These are phyloP conservation scores for Eilema sororculum DNA, from an alignment of 2,888 invertebrate genomes.

Conservation along the genomic window DNA sequence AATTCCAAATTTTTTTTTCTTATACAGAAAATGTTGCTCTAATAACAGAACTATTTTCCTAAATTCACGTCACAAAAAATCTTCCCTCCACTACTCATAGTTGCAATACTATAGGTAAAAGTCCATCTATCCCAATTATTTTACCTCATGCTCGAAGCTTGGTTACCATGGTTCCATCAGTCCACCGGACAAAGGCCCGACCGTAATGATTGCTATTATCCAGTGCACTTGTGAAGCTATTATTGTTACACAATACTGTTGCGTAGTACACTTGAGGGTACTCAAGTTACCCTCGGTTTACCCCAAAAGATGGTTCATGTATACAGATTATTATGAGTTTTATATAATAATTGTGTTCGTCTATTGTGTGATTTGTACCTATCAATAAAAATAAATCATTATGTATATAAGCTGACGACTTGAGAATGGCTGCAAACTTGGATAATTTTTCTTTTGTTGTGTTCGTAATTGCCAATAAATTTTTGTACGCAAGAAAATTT, in stretches of 20 bases:
- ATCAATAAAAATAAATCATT: not conserved
- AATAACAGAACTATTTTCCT: not conserved
- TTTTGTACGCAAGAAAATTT: not conserved
- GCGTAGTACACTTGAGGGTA: constrained; percentile 32
- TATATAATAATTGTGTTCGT: constrained; percentile 19
- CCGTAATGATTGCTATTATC: constrained; percentile 68
- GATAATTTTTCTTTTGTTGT: not conserved
- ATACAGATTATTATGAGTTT: constrained; percentile 14
- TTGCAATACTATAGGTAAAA: constrained; percentile 9
- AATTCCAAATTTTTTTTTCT: too few relatives aligned
- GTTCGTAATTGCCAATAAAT: not conserved
- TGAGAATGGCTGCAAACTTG: not conserved
- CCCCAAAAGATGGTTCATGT: constrained; percentile 30
- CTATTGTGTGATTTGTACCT: not conserved
- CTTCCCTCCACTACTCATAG: constrained; percentile 8
- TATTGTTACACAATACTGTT: constrained; percentile 53
- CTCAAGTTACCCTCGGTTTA: constrained; percentile 40
- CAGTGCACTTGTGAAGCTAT: constrained; percentile 60
- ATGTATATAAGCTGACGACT: not conserved
- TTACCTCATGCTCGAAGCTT: constrained; percentile 24
- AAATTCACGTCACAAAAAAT: not conserved
- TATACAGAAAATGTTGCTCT: not conserved
- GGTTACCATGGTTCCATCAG: constrained; percentile 70
- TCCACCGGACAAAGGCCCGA: constrained; percentile 67
- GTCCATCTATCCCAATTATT: constrained; percentile 45